Conservation (phyloP, 2,797 vertebrate species). For the Peromyscus aztecus region DNA sequence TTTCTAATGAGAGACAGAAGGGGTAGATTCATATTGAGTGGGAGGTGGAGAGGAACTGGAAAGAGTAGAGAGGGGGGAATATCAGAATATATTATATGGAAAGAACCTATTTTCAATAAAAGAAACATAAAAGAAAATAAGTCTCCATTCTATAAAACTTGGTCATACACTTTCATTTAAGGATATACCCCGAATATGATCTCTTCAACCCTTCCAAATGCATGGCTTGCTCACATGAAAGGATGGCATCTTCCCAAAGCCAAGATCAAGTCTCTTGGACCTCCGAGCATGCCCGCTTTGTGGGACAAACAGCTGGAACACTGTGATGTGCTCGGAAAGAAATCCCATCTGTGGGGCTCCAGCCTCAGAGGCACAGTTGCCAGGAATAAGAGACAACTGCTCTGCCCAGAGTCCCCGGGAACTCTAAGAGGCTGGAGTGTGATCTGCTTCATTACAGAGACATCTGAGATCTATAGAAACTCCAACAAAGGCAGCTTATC, state of each 20-base stretch:
- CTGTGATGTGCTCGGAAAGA: not conserved
- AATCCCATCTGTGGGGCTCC: not conserved
- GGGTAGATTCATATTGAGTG: not conserved
- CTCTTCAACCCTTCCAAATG: constrained; percentile 29
- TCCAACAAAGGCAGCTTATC: not conserved
- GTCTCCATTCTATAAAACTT: not conserved
- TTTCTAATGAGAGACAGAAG: not conserved
- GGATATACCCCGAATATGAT: not conserved
- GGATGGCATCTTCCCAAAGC: not conserved
- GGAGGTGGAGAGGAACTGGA: not conserved
- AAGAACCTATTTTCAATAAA: not conserved
- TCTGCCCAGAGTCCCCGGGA: not conserved
- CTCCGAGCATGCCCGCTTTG: not conserved
- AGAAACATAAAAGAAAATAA: not conserved
- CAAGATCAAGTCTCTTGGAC: not conserved
- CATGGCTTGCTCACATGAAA: not conserved
- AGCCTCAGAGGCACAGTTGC: not conserved
- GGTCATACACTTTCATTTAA: not conserved
- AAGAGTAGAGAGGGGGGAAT: not conserved
- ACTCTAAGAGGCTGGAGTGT: not conserved
- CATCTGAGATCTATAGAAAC: constrained; percentile 34
- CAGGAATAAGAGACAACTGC: not conserved
- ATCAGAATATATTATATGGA: not conserved
- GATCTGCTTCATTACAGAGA: not conserved
- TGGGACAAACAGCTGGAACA: not conserved